Evolutionary conservation across 1,140 invertebrate genomes (phyloP), one percentile per base, ranked within the genome.

Genomic region (Ptiloglossa arizonensis): DNA sequence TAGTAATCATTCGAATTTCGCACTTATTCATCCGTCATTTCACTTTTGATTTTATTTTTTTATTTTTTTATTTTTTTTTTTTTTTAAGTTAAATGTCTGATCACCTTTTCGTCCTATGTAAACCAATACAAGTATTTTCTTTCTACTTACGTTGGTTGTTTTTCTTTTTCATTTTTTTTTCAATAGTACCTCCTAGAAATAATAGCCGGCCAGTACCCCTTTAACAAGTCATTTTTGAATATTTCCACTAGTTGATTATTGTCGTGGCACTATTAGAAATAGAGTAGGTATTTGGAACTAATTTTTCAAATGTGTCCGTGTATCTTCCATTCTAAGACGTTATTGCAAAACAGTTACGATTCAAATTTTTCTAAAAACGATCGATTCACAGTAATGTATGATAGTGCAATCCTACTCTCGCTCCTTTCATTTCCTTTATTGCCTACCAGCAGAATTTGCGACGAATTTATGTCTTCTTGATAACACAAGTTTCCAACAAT

Each of bases 51-150:
- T 69, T 50, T 48, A 29, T 75, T 41, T 17, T 19, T 46, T 52
- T 24, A 62, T 9, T 27, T 71, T 27, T 24, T 11, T 24, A 19
- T 2, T 32, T 6, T 32, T 69, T n/a, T 22, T 35, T 46, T 64
- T n/a, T 57, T 15, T 46, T 75, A n/a, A n/a, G n/a, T n/a, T 38
- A 54, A 52, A 56, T n/a, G 29, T 38, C 32, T 52, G 22, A 50
- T 68, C 24, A 71, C 46, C 41, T 41, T 71, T 46, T 71, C 46
- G 72, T 66, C 32, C 64, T 56, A 59, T 59, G 64, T 67, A 57
- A 69, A 48, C 38, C 64, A 75, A 75, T 75, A 79, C 70, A 67
- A 88, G 88, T 90, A 90, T 90, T 89, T 89, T 90, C 88, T 90
- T 90, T 89, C 88, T 88, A 81, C 79, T 79, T 64, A 57, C 27